A percentile compares a stretch with the other conserved stretches of the same genome.
phyloP scores from a whole-genome alignment of 35 echinoderm and acorn worm genomes.

The Eucidaris tribuloides region DNA sequence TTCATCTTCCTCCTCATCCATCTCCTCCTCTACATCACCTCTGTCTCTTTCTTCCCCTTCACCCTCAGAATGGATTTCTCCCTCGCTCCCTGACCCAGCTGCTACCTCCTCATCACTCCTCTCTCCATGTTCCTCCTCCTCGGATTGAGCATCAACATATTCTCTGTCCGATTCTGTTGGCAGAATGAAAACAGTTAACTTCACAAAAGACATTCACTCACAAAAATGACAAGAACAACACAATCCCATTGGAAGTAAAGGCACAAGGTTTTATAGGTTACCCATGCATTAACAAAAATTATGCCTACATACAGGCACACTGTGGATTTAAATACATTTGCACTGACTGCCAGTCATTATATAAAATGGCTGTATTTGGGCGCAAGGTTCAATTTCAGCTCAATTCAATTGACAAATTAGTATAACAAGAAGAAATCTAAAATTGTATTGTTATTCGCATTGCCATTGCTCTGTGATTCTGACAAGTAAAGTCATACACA shows the following conservation, averaged over 20 bases:
- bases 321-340: no score
- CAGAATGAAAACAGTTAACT: background rate
- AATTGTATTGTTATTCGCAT: no score
- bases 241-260: background rate
- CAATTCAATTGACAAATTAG: no score
- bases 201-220: background rate
- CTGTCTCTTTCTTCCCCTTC: constrained; percentile 28
- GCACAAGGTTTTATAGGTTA: no score
- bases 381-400: no score
- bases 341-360: no score
- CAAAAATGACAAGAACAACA: background rate
- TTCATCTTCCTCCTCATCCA: constrained; percentile 22
- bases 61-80: constrained; percentile 28
- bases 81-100: constrained; percentile 1
- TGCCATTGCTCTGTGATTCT: no score
- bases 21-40: constrained; percentile 29
- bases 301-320: no score
- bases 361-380: no score
- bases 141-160: background rate
- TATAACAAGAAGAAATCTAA: no score
- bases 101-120: constrained; percentile 3
- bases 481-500: no score
- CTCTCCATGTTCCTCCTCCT: background rate
- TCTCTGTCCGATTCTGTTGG: background rate
- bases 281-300: no score